Percentiles rank a stretch among this genome's conserved stretches.
phyloP scores from a whole-genome alignment of 2,113 vertebrate species.

The Bujurquina vittata region DNA sequence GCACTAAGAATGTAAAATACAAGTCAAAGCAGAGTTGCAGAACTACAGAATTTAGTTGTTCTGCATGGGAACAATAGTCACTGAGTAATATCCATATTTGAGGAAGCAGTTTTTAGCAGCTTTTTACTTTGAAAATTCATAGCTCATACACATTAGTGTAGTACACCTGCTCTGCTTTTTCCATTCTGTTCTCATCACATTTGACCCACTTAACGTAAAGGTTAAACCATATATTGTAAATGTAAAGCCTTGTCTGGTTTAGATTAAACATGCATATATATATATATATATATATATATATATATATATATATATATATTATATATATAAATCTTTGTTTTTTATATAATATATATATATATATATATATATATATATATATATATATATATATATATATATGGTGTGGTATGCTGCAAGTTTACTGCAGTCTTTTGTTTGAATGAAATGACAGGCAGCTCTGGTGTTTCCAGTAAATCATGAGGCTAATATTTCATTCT shows the following conservation, averaged over 20 bases:
- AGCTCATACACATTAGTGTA: not conserved
- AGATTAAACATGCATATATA: not conserved
- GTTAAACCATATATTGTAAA: not conserved
- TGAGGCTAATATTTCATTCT: not conserved
- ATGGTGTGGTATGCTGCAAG: not conserved
- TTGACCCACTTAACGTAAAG: not conserved
- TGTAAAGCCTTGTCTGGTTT: not conserved
- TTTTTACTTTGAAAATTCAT: not conserved
- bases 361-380: too few relatives aligned
- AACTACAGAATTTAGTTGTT: not conserved
- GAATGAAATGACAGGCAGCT: not conserved
- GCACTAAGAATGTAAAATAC: not conserved
- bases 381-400: too few relatives aligned
- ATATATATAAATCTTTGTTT: too few relatives aligned
- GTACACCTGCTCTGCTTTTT: not conserved
- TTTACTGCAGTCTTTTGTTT: not conserved
- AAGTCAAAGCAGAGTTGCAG: not conserved
- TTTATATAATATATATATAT: too few relatives aligned
- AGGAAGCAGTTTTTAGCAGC: not conserved
- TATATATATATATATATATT: too few relatives aligned
- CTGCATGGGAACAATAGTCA: not conserved
- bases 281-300: too few relatives aligned
- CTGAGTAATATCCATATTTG: not conserved
- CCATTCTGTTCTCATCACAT: not conserved
- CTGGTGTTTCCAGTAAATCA: constrained; percentile 43